Evolutionary conservation across 2,113 vertebrate genomes (phyloP), one percentile per base, ranked within the genome.

Genomic region (Rhinolophus sinicus): DNA sequence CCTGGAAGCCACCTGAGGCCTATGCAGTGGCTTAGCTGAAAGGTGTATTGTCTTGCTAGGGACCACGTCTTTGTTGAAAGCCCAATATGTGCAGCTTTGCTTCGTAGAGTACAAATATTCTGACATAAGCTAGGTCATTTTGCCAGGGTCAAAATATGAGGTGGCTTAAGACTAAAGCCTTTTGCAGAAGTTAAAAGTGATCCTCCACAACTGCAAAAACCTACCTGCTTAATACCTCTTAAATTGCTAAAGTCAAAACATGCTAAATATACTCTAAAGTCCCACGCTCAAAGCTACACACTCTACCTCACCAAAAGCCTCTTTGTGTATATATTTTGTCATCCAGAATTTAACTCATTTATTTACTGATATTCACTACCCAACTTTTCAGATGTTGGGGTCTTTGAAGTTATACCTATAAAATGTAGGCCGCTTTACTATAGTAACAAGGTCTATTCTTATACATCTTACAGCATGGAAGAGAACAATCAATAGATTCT

Each of bases 131-230:
- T 44, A 44, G 40, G 40, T 44, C 6, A 44, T 44, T 12, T 60
- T 65, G 72, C 54, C 58, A 76, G 64, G 28, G 62, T 76, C 65
- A 69, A 92, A 96, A 81, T 47, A 70, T 3, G 18, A 89, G 40
- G 16, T 6, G 13, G 35, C 26, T 94, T 56, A 94, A 76, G 72
- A 88, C 28, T 76, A 70, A 84, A 90, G 76, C 15, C 65, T 56
- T 67, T 81, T 65, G 33, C 7, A 72, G 44, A 92, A 96, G 54
- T 85, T 94, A 88, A 92, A 92, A 89, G 47, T n/a, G 38, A 13
- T 24, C 33, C 8, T 60, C 52, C 14, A n/a, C 35, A 70, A 22
- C n/a, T 78, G 30, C 56, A 78, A 84, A 85, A 93, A 18, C 30
- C 8, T 52, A 62, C n/a, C 40, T 50, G 65, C 33, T 80, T 88